Percentiles rank a stretch among this genome's conserved stretches.
phyloP scores from a whole-genome alignment of 1,140 invertebrate species.

The Ganaspis sp. region DNA sequence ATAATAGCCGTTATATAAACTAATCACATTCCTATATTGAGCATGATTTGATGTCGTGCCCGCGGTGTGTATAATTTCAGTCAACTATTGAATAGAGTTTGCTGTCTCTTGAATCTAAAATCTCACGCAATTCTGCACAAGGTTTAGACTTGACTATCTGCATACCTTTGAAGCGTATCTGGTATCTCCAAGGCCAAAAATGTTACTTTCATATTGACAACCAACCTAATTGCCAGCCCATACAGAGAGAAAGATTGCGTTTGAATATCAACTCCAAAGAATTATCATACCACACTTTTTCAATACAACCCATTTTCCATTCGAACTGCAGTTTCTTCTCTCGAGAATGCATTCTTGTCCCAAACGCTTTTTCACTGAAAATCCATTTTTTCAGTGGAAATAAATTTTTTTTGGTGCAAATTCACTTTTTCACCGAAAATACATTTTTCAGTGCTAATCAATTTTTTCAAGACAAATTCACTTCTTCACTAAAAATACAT shows the following conservation, averaged over 20 bases:
- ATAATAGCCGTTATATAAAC: neutral
- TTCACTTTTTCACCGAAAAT: no score
- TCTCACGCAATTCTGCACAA: slow-evolving; percentile 22
- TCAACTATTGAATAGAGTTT: slow-evolving; percentile 1
- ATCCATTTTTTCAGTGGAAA: no score
- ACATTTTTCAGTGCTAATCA: no score
- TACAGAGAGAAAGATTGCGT: slow-evolving; percentile 18
- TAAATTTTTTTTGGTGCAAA: no score
- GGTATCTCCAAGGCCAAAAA: slow-evolving; percentile 28
- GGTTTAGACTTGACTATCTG: slow-evolving; percentile 22
- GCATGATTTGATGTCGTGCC: neutral
- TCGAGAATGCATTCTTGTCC: no score
- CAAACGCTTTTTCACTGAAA: no score
- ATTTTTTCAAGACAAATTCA: no score
- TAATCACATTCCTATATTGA: slow-evolving; percentile 7
- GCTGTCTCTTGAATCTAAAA: slow-evolving; percentile 27
- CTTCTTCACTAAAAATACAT: no score
- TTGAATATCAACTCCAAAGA: slow-evolving; percentile 21
- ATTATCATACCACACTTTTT: slow-evolving; percentile 14
- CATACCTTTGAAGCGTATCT: slow-evolving; percentile 25
- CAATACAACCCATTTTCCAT: neutral
- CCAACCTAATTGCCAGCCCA: slow-evolving; percentile 24
- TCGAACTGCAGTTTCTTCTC: neutral
- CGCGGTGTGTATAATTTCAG: slow-evolving; percentile 7
- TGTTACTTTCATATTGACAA: slow-evolving; percentile 27